phyloP scores from a whole-genome alignment of 2,113 vertebrate species.

The Phainopepla nitens region DNA sequence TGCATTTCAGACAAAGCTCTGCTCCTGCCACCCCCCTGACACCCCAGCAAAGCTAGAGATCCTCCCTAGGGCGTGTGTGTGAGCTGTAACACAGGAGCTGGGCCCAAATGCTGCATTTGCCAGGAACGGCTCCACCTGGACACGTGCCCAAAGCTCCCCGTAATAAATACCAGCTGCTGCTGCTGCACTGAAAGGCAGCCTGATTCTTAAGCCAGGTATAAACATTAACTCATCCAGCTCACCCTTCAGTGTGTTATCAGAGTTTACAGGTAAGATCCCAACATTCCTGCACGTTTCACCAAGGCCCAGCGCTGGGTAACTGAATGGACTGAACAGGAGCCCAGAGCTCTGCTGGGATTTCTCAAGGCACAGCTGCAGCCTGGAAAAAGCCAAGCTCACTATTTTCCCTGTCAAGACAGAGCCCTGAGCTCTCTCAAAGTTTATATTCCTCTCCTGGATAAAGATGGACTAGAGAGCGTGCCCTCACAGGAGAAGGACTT shows the following conservation, averaged over 20 bases:
- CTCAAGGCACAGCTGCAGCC: neutral
- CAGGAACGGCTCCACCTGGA: neutral
- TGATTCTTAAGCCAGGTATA: neutral
- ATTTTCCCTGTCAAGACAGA: neutral
- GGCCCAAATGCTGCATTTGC: neutral
- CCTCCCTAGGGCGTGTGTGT: neutral
- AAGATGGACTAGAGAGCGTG: neutral
- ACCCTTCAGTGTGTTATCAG: neutral
- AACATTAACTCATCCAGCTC: neutral
- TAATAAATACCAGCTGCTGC: conserved; percentile 6
- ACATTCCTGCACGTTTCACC: neutral
- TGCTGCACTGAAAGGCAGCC: neutral
- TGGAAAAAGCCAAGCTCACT: neutral
- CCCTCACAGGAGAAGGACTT: neutral
- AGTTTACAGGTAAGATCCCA: neutral
- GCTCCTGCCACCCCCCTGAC: neutral
- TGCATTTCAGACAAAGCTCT: neutral
- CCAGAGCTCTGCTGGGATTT: neutral
- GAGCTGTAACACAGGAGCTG: neutral
- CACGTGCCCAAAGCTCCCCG: neutral
- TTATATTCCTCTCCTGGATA: neutral
- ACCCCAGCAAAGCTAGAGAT: neutral
- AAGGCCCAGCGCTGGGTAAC: neutral
- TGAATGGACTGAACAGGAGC: neutral
- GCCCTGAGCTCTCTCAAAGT: neutral